A percentile compares a stretch with the other conserved stretches of the same genome.
Evolutionary conservation across 2,888 invertebrate species (phyloP).

Genomic region (Apantesis nais): DNA sequence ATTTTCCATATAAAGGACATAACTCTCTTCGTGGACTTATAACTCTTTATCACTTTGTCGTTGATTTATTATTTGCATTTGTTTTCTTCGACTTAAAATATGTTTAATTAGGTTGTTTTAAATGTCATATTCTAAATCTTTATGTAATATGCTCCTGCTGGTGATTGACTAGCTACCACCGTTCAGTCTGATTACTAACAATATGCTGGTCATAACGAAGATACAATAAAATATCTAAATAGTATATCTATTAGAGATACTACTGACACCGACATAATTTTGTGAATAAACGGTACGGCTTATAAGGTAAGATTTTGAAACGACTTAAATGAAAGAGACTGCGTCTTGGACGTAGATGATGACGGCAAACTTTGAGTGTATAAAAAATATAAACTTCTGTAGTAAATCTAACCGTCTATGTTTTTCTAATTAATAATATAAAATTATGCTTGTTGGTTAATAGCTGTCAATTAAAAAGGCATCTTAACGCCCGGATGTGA

Average conservation of each 20-base stretch:
- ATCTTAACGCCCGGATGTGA: not conserved
- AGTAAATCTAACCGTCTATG: not conserved
- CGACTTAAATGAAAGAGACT: not conserved
- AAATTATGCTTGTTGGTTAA: not conserved
- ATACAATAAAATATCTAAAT: not conserved
- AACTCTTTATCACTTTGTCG: not conserved
- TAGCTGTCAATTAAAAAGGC: not conserved
- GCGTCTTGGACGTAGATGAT: not conserved
- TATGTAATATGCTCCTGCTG: not conserved
- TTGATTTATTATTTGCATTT: slow-evolving; percentile 1
- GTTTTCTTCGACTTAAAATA: not conserved
- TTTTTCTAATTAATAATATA: not conserved
- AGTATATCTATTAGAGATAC: not conserved
- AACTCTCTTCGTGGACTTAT: not conserved
- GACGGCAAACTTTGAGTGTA: not conserved
- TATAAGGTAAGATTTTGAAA: not conserved
- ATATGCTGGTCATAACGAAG: not conserved
- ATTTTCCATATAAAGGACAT: not conserved
- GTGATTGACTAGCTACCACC: not conserved
- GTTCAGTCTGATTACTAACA: not conserved
- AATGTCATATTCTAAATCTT: not conserved
- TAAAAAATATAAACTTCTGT: not conserved
- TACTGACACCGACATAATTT: not conserved
- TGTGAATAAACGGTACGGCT: not conserved
- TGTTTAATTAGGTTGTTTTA: not conserved